Conservation (phyloP, 2,888 invertebrate species). For the Leptinotarsa tumamoca region DNA sequence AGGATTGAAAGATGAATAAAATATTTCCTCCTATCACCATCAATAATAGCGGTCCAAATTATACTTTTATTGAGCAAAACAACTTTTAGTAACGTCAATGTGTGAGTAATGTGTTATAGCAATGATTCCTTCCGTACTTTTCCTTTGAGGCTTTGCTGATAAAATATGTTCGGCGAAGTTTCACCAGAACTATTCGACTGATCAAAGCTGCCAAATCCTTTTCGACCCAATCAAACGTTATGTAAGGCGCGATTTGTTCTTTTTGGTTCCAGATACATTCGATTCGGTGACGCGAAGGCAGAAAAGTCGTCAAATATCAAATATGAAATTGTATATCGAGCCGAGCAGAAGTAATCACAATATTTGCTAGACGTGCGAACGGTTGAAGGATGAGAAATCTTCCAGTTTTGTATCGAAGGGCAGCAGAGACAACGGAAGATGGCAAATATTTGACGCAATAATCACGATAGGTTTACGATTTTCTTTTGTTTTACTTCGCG, state of each 20-base stretch:
- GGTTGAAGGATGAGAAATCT: slow-evolving; percentile 37
- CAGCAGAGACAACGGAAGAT: slow-evolving; percentile 33
- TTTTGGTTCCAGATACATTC: slow-evolving; percentile 52
- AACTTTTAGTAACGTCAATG: no score
- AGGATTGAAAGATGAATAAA: no score
- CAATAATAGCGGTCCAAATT: no score
- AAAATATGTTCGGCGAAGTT: neutral
- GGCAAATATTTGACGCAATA: slow-evolving; percentile 38
- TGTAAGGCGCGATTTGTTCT: slow-evolving; percentile 53
- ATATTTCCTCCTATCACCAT: no score
- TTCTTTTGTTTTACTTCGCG: slow-evolving; percentile 1
- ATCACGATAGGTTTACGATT: slow-evolving; percentile 22
- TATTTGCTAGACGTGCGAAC: slow-evolving; percentile 64
- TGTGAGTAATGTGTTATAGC: no score
- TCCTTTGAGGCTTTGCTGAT: neutral
- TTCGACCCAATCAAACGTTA: slow-evolving; percentile 55
- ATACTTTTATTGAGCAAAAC: no score
- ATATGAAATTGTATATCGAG: slow-evolving; percentile 64
- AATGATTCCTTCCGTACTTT: no score
- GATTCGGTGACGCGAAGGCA: slow-evolving; percentile 53
- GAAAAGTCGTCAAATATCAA: slow-evolving; percentile 61
- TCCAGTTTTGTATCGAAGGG: slow-evolving; percentile 26
- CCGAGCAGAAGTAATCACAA: slow-evolving; percentile 64
- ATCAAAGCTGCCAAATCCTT: slow-evolving; percentile 39
- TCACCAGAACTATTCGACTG: slow-evolving; percentile 12